Conservation (phyloP, 2,888 invertebrate genomes). For the Erannis defoliaria region DNA sequence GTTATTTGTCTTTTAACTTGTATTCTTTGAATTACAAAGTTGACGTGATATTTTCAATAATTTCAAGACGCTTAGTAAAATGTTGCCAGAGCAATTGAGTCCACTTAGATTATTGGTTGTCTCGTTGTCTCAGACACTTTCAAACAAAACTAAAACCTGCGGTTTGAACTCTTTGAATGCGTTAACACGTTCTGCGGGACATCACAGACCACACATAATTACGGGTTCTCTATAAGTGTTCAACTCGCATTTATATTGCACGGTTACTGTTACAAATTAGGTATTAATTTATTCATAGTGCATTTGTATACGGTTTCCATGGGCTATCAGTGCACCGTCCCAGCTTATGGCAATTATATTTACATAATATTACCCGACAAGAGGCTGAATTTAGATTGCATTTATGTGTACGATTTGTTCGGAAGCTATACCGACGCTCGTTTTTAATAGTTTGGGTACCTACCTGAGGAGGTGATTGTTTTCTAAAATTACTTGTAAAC, state of each 20-base stretch:
- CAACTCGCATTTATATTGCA: conserved; percentile 6
- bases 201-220: conserved; percentile 17
- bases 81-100: too few relatives aligned
- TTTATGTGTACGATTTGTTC: conserved; percentile 21
- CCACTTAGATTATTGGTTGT: too few relatives aligned
- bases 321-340: conserved; percentile 32
- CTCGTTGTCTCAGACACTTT: too few relatives aligned
- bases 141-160: background rate
- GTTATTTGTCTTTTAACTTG: too few relatives aligned
- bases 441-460: background rate
- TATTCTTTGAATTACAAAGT: too few relatives aligned
- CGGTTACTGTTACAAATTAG: conserved; percentile 41
- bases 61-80: too few relatives aligned
- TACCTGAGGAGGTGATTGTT: too few relatives aligned
- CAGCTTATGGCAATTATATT: conserved; percentile 41
- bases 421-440: conserved; percentile 11
- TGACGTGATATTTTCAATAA: too few relatives aligned
- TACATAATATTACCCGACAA: conserved; percentile 38
- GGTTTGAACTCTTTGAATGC: background rate
- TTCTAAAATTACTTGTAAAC: too few relatives aligned
- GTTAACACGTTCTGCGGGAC: background rate
- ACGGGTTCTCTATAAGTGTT: conserved; percentile 11
- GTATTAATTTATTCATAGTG: conserved; percentile 45
- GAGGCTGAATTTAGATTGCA: conserved; percentile 34
- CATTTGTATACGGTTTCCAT: conserved; percentile 40